Base-by-base conservation (phyloP, 1,140 invertebrate genomes). In the Heliconius melpomene region DNA sequence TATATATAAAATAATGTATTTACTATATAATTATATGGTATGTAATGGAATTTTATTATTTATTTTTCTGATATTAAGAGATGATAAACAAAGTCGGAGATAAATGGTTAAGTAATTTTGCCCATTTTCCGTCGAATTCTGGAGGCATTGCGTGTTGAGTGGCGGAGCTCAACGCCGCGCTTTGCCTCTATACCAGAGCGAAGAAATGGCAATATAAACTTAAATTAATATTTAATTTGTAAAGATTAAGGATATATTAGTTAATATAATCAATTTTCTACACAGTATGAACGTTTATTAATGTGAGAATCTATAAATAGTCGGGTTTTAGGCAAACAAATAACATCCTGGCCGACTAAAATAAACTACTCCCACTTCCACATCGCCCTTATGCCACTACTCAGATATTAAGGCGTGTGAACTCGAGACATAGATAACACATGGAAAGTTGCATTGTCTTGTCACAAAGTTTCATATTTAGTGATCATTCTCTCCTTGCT, bases 341-440 rank as follows among this genome's bases (percentile, higher is more conserved):
- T 72, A 72, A 72, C 71, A 72, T 72, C 71, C 71, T 72, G 71
- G 71, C 71, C 3, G 71, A 72, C 71, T n/a, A 72, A 72, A 72
- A 72, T 72, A 72, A 72, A 38, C 71, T 9, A 72, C 71, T 72
- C 36, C 71, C 23, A 72, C 71, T 72, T 20, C 71, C 23, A 72
- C 71, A 29, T 29, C 11, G 71, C 71, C 71, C 71, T 72, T 72
- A 72, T 72, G 32, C 71, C 18, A 72, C 23, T 20, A n/a, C 20
- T 38, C 32, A 72, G 29, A 40, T 29, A 16, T 72, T 32, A 38
- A 18, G 29, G 16, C 32, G 13, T 13, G 70, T 32, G 32, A 72
- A 72, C n/a, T n/a, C 32, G 71, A 72, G 3, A 32, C 32, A n/a
- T 32, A 18, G 29, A 71, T 18, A 32, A 13, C 71, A 40, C 32